Base-by-base conservation (phyloP, 2,797 vertebrate genomes). In the Alcedo atthis region DNA sequence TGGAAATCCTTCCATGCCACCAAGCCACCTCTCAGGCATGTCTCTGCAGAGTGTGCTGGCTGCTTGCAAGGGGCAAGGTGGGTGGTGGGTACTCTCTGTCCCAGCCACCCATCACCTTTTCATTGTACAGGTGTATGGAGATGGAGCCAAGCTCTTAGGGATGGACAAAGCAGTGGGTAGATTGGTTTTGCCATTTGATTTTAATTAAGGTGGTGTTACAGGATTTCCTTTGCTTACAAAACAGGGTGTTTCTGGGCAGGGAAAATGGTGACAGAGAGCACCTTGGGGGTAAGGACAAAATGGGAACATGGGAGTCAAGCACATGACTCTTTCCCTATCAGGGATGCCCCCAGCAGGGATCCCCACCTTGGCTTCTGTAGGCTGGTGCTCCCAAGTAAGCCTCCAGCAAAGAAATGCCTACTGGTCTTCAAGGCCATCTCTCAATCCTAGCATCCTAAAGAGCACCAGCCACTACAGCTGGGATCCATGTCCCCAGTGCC, bases 241-340 rank as follows among this genome's bases (percentile, higher is more conserved):
- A 58, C 69, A 18, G 22, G 37, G 9, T 2, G 19, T 19, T 48
- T n/a, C 28, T 28, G 30, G 9, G 9, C n/a, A 54, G 33, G 33
- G 16, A 7, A 54, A 30, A 37, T 5, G 28, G 11, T 28, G 10
- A 74, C 28, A 33, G 30, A 32, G 21, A 48, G 7, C 7, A 2
- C 26, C 24, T 63, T 24, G 6, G 20, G 28, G 7, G 20, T 18
- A 61, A 59, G 53, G 32, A 62, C 32, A 13, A 22, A 32, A 18
- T 0, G 2, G 35, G 20, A 15, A 12, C 1, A 2, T 2, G 9
- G 13, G 6, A 4, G 18, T 46, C 1, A 3, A 0, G 0, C 4
- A 5, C 20, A 49, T 37, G 53, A 6, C 21, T 24, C 48, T 45
- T 54, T 37, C 12, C 24, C 18, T 42, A 1, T 4, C 26, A n/a